Conservation (phyloP, 2,888 invertebrate genomes). For the Acrocyrtus sp. region DNA sequence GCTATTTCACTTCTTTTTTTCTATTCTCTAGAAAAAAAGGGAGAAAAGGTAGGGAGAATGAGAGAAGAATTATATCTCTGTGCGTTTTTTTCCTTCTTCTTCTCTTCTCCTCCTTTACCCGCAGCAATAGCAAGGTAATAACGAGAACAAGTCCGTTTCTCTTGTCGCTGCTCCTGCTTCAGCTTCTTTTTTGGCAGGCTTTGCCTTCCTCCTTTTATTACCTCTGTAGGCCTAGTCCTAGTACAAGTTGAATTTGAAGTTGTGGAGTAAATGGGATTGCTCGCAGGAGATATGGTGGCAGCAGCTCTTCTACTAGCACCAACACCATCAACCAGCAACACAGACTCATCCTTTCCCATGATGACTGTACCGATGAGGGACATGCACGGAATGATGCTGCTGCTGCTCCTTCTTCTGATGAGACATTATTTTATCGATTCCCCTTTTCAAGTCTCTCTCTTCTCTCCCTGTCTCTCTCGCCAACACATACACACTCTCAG, state of each 20-base stretch:
- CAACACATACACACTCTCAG: constrained; percentile 18
- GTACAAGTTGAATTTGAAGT: constrained; percentile 22
- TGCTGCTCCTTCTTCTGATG: constrained; percentile 46
- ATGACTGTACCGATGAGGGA: constrained; percentile 50
- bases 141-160: constrained; percentile 48
- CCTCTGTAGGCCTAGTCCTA: no score
- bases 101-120: constrained; percentile 31
- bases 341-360: constrained; percentile 50
- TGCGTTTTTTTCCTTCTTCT: no score
- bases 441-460: constrained; percentile 40
- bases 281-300: constrained; percentile 10
- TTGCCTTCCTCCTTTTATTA: constrained; percentile 30
- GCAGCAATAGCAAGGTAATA: constrained; percentile 35
- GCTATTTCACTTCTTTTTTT: no score
- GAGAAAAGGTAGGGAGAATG: no score
- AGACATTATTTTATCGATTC: constrained; percentile 52
- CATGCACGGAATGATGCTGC: constrained; percentile 49
- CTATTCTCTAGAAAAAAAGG: no score
- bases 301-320: constrained; percentile 28
- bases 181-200: constrained; percentile 48
- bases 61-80: no score
- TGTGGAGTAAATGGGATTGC: constrained; percentile 20
- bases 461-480: constrained; percentile 28
- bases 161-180: constrained; percentile 46
- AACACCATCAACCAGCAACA: constrained; percentile 38